Base-by-base conservation (phyloP, 2,113 vertebrate species). In the Heterotis niloticus region DNA sequence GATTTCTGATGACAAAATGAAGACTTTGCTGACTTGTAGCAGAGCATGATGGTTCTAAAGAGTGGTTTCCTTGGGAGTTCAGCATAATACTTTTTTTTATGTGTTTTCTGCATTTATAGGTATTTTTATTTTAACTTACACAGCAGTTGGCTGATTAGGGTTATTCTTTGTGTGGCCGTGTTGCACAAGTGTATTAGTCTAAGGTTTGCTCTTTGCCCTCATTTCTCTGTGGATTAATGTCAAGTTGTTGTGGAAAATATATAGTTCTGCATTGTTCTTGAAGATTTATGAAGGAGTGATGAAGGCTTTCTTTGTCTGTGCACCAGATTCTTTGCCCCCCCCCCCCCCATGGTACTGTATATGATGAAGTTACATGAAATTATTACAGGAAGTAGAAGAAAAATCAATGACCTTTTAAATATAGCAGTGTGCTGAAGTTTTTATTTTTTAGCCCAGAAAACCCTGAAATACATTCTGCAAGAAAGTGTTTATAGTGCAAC, bases 111-210 rank as follows among this genome's bases (percentile, higher is more conserved):
- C n/a, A 18, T 16, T 13, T 69, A n/a, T 56, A 54, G 13, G 52
- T 62, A 26, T 4, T 24, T 44, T 65, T 81, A 68, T 75, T 75
- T 75, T 75, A 66, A 64, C 59, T 59, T 18, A 13, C 24, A 12
- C n/a, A 65, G 73, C 71, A 76, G 59, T 78, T 76, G 70, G 24
- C 59, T 74, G 66, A 69, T 83, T 75, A 83, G 68, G 70, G 65
- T 81, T 56, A 77, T 74, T 76, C 54, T 75, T 70, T 79, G 78
- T 79, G 78, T 65, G n/a, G n/a, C 70, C 20, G 12, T 44, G 59
- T 79, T 62, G 26, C 34, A 71, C 65, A 73, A 74, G 69, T 72
- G 23, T 34, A 73, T 24, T 64, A 56, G 29, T 64, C 64, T 79
- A 73, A 73, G 34, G 14, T 17, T 34, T 65, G 69, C 59, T 73